These are phyloP conservation scores for Drosophila subobscura DNA, from an alignment of 1,140 invertebrate species.

Conservation along the genomic window DNA sequence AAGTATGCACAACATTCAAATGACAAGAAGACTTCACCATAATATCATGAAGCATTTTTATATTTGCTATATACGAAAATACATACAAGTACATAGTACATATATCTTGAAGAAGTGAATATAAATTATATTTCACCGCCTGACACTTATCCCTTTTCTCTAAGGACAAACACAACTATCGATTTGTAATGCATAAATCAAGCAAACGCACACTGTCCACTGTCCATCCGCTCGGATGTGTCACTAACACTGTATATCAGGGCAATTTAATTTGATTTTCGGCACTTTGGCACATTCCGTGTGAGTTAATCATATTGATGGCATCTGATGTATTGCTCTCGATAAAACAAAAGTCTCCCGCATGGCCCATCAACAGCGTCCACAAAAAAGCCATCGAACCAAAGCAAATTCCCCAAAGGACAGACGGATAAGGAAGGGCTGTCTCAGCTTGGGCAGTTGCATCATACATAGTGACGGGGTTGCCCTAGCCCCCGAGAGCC, in stretches of 20 bases:
- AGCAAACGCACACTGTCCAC: conserved; percentile 23
- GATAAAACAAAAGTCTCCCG: conserved; percentile 74
- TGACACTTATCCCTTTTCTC: conserved; percentile 77
- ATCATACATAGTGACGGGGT: conserved; percentile 45
- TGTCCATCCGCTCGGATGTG: conserved; percentile 57
- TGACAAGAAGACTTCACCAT: conserved; percentile 9
- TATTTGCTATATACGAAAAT: conserved; percentile 3
- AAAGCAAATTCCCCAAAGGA: conserved; percentile 44
- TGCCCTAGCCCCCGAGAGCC: conserved; percentile 8
- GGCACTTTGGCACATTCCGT: conserved; percentile 65
- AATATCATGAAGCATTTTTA: conserved; percentile 21
- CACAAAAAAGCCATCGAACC: conserved; percentile 45
- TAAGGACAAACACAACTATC: conserved; percentile 72
- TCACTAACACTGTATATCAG: conserved; percentile 80
- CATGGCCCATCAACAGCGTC: conserved; percentile 41
- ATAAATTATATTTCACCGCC: conserved; percentile 50
- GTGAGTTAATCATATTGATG: conserved; percentile 78
- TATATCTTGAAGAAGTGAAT: conserved; percentile 44
- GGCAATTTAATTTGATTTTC: conserved; percentile 82
- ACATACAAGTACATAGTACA: background rate
- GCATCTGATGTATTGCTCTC: conserved; percentile 64
- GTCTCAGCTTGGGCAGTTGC: conserved; percentile 32
- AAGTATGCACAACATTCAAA: conserved; percentile 67
- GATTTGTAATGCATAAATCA: conserved; percentile 76
- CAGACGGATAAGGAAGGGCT: conserved; percentile 52